Evolutionary conservation across 2,888 invertebrate genomes (phyloP).

Genomic region (Pachliopta kotzebuea): DNA sequence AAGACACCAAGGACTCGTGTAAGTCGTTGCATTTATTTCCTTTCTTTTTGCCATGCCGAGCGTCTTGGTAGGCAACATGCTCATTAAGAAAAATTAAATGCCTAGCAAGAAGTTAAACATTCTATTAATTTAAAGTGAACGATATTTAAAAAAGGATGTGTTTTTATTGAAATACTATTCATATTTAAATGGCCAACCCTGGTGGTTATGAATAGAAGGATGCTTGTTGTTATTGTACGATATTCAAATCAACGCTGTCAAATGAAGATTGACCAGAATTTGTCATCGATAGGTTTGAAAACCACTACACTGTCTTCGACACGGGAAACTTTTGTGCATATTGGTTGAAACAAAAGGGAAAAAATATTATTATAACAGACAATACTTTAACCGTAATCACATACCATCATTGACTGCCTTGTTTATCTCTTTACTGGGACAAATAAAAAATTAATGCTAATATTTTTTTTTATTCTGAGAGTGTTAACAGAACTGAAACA

Average conservation of each 20-base stretch:
- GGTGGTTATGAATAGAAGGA: constrained; percentile 52
- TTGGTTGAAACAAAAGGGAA: no score
- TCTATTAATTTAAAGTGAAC: constrained; percentile 19
- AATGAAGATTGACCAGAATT: constrained; percentile 63
- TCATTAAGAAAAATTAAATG: constrained; percentile 25
- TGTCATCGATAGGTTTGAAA: constrained; percentile 31
- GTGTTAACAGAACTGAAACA: no score
- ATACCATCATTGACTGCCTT: no score
- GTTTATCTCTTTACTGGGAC: no score
- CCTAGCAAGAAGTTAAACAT: constrained; percentile 9
- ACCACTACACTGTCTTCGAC: not conserved
- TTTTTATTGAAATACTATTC: constrained; percentile 12
- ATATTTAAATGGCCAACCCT: constrained; percentile 45
- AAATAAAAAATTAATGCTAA: no score
- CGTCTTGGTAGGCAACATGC: constrained; percentile 23
- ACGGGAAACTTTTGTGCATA: no score
- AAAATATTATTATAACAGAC: no score
- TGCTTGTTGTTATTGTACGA: constrained; percentile 61
- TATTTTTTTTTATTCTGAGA: no score
- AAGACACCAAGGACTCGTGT: constrained; percentile 20
- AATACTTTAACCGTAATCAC: no score
- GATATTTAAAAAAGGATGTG: constrained; percentile 6
- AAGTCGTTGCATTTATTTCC: constrained; percentile 23
- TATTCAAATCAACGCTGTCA: constrained; percentile 65
- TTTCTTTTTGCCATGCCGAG: constrained; percentile 21